These are phyloP conservation scores for Chiloscyllium plagiosum DNA, from an alignment of 2,113 vertebrate species.

Conservation along the genomic window DNA sequence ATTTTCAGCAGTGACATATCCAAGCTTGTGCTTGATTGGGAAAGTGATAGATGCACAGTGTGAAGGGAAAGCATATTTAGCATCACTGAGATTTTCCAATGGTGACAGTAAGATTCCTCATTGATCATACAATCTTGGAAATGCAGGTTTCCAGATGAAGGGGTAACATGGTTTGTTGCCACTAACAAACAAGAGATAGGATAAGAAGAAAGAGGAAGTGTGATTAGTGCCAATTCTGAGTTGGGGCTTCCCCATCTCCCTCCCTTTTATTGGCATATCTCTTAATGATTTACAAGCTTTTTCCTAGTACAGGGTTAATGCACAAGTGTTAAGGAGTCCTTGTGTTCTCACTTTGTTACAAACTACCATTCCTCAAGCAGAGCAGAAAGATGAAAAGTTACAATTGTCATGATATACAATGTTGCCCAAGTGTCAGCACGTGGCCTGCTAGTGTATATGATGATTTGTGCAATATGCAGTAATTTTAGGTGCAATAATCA, in stretches of 20 bases:
- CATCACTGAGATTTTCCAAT: not conserved
- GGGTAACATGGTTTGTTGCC: not conserved
- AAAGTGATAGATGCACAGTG: not conserved
- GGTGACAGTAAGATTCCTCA: too few relatives aligned
- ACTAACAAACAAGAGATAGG: not conserved
- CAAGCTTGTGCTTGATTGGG: not conserved
- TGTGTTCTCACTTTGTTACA: conserved; percentile 28
- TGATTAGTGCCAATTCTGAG: not conserved
- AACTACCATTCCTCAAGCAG: not conserved
- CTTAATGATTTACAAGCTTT: not conserved
- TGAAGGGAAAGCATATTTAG: not conserved
- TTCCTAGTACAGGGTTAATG: not conserved
- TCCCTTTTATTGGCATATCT: not conserved
- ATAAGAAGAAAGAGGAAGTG: not conserved
- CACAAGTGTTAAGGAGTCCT: not conserved
- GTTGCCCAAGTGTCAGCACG: conserved; percentile 20
- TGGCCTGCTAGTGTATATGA: not conserved
- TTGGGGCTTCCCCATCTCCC: not conserved
- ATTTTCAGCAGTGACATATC: not conserved
- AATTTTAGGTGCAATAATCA: not conserved
- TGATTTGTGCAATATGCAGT: not conserved
- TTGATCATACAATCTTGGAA: not conserved
- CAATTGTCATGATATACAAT: conserved; percentile 28
- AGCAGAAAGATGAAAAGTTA: not conserved
- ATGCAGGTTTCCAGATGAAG: not conserved